A percentile compares a stretch with the other conserved stretches of the same genome.
These are phyloP conservation scores for Corythoichthys intestinalis DNA, from an alignment of 2,113 vertebrate species.

Conservation along the genomic window DNA sequence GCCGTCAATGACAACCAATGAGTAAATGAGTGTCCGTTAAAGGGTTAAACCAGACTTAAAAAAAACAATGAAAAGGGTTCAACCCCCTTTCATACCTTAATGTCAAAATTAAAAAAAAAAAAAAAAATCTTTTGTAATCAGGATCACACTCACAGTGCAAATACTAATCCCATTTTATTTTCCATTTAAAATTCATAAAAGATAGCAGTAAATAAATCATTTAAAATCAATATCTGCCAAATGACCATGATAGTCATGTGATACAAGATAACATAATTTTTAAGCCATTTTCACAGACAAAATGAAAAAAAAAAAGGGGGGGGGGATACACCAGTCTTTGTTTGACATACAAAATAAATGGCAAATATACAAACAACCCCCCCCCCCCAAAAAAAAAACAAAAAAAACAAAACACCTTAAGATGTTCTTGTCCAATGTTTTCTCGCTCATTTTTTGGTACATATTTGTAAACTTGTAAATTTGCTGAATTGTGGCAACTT, in stretches of 20 bases:
- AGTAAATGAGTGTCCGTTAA: too few relatives aligned
- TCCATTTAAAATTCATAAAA: constrained; percentile 75
- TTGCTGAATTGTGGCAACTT: neutral
- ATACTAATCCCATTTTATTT: constrained; percentile 72
- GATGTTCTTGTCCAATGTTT: neutral
- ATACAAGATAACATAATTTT: neutral
- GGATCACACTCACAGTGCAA: constrained; percentile 51
- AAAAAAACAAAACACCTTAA: neutral
- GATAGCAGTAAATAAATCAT: constrained; percentile 65
- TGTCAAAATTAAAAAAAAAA: neutral
- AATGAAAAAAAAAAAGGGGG: constrained; percentile 18
- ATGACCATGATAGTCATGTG: constrained; percentile 51
- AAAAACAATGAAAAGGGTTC: too few relatives aligned
- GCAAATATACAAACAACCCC: constrained; percentile 30
- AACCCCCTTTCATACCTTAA: too few relatives aligned
- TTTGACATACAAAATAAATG: constrained; percentile 46
- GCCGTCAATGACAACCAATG: too few relatives aligned
- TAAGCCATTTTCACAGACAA: constrained; percentile 39
- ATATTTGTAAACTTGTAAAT: neutral
- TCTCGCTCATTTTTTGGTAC: neutral
- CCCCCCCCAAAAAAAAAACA: neutral
- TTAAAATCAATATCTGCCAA: constrained; percentile 34
- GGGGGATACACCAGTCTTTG: constrained; percentile 27
- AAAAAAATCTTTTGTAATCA: neutral
- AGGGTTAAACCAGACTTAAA: too few relatives aligned